These are phyloP conservation scores for Diloba caeruleocephala DNA, from an alignment of 2,888 invertebrate species.

Conservation along the genomic window DNA sequence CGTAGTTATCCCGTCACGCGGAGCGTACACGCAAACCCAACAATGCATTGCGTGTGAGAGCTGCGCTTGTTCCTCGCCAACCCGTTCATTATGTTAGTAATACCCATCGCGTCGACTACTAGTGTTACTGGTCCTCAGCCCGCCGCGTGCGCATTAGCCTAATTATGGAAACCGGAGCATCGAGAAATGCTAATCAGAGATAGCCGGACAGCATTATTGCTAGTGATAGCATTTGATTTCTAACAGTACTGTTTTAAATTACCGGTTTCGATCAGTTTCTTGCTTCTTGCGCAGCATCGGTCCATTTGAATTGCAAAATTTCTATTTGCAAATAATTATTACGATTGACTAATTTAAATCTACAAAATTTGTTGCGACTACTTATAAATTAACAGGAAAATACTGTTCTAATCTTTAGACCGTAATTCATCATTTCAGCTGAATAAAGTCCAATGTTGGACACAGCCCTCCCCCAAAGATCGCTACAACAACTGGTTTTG, in stretches of 20 bases:
- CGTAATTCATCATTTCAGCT: too few relatives aligned
- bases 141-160: slow-evolving; percentile 80
- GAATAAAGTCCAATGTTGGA: too few relatives aligned
- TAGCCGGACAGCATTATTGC: slow-evolving; percentile 55
- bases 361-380: background rate
- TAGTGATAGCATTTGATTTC: slow-evolving; percentile 47
- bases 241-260: slow-evolving; percentile 30
- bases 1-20: slow-evolving; percentile 60
- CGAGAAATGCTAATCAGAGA: slow-evolving; percentile 81
- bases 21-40: slow-evolving; percentile 61
- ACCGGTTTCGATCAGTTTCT: slow-evolving; percentile 27
- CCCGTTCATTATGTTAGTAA: slow-evolving; percentile 79
- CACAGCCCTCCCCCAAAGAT: too few relatives aligned
- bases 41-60: slow-evolving; percentile 70
- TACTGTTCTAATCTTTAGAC: slow-evolving; percentile 2
- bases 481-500: too few relatives aligned
- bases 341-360: slow-evolving; percentile 9
- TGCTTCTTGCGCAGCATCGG: slow-evolving; percentile 21
- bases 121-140: slow-evolving; percentile 74
- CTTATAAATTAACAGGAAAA: slow-evolving; percentile 5
- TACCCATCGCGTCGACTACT: slow-evolving; percentile 77
- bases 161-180: slow-evolving; percentile 81
- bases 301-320: slow-evolving; percentile 35
- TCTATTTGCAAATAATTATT: slow-evolving; percentile 23
- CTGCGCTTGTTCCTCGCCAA: slow-evolving; percentile 49